Conservation (phyloP, 2,113 vertebrate species). For the Recurvirostra avosetta region DNA sequence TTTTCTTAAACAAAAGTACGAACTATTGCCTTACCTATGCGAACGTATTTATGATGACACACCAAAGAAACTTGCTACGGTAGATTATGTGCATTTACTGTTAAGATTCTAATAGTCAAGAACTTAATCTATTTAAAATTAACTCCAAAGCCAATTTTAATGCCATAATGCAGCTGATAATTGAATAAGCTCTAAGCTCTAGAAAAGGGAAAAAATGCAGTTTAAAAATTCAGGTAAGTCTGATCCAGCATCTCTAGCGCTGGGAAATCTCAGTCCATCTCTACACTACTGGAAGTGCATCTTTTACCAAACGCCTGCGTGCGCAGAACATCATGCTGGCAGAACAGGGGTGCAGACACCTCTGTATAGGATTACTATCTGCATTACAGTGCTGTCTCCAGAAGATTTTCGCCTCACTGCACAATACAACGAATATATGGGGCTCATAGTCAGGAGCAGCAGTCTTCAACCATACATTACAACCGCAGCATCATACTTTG, state of each 20-base stretch:
- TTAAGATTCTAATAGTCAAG: not conserved
- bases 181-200: not conserved
- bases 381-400: not conserved
- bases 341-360: not conserved
- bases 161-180: not conserved
- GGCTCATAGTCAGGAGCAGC: not conserved
- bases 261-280: not conserved
- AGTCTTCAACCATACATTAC: not conserved
- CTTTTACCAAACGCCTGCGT: accelerated
- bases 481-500: accelerated
- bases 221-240: not conserved
- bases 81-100: not conserved
- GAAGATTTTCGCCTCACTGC: not conserved
- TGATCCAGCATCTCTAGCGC: not conserved
- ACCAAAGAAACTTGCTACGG: not conserved
- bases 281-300: not conserved
- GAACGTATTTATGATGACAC: not conserved
- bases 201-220: not conserved
- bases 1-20: not conserved
- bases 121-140: not conserved
- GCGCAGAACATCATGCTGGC: not conserved
- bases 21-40: not conserved
- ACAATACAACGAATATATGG: not conserved
- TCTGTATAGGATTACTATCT: accelerated
- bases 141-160: not conserved